phyloP scores from a whole-genome alignment of 2,797 vertebrate genomes.

The Sarcoramphus papa region DNA sequence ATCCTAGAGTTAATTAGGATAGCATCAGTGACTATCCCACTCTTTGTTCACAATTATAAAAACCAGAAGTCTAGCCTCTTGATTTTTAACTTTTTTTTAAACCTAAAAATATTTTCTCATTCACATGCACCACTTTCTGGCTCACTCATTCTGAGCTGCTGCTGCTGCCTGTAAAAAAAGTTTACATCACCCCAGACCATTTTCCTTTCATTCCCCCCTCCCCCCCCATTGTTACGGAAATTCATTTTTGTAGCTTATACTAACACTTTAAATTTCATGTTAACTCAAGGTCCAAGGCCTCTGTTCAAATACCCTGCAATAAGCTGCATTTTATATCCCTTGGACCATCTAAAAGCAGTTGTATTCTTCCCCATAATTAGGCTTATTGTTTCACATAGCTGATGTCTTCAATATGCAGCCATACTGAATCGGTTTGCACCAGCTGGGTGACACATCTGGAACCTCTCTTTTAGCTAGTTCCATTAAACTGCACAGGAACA shows the following conservation, averaged over 20 bases:
- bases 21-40: not conserved
- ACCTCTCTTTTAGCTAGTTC: not conserved
- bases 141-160: not conserved
- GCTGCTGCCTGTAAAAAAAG: not conserved
- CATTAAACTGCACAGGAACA: not conserved
- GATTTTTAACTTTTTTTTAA: not conserved
- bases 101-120: not conserved
- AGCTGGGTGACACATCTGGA: not conserved
- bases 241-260: not conserved
- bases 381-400: not conserved
- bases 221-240: rapidly evolving
- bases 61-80: not conserved
- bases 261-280: not conserved
- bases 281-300: not conserved
- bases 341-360: not conserved
- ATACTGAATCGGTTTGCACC: not conserved
- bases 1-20: not conserved
- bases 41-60: not conserved
- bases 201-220: not conserved
- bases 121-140: not conserved
- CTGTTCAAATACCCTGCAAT: not conserved
- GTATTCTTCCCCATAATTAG: not conserved
- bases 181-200: not conserved
- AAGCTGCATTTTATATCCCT: not conserved
- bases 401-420: not conserved